Evolutionary conservation across 1,140 invertebrate genomes (phyloP), one percentile per base, ranked within the genome.

Genomic region (Euglossa dilemma): DNA sequence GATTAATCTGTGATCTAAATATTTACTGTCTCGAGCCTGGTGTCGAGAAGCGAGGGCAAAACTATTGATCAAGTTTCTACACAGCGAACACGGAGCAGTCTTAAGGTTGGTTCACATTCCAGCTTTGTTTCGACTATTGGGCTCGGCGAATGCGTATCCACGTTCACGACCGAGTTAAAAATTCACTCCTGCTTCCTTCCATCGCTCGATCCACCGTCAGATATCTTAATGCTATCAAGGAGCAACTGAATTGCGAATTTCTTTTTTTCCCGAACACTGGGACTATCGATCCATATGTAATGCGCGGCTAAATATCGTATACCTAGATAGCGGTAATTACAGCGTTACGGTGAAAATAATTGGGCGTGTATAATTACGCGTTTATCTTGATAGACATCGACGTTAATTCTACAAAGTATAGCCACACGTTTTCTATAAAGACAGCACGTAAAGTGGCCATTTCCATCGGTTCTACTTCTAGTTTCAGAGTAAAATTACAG

Each of bases 51-150:
- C 28, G 70, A 64, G 61, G 74, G 56, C 28, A n/a, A 79, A 79
- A 52, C 47, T 59, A 79, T 70, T 36, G 75, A 56, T 78, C 52
- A 75, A 52, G n/a, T 63, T 75, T 47, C 43, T 12, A 47, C 70
- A 20, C 70, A 20, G 20, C 50, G 50, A 54, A 20, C 43, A 54
- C 50, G 5, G 20, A 43, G 28, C 14, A 43, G 71, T 36, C 25
- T 63, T 61, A 20, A 47, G 57, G n/a, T 36, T 61, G 45, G 11
- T 25, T 47, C 73, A 45, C 52, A 36, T 72, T 52, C 23, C 16
- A 14, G 7, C 16, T 54, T 71, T 45, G 6, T 56, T 71, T 23
- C 11, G 50, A 57, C n/a, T 73, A 6, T 43, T 25, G 9, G 9
- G 4, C 23, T 36, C 23, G 43, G 9, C 7, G 36, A 43, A 36